A percentile compares a stretch with the other conserved stretches of the same genome.
Evolutionary conservation across 2,797 vertebrate genomes (phyloP).

Genomic region (Anisognathus igniventris): DNA sequence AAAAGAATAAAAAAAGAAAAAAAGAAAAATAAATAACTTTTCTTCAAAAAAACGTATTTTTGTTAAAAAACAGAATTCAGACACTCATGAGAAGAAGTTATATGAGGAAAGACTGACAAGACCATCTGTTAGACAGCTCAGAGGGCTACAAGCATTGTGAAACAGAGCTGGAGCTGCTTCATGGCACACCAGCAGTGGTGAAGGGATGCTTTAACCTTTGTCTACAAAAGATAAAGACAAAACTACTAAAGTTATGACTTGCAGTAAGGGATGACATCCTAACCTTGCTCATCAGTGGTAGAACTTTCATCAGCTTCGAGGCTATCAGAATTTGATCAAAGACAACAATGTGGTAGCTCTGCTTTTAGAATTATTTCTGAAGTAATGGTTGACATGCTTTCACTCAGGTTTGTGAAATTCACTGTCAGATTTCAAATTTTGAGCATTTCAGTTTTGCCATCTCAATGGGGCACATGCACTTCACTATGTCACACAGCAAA

Average conservation of each 20-base stretch:
- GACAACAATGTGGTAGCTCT: background rate
- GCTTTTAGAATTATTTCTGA: background rate
- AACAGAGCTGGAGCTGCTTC: background rate
- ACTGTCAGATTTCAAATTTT: background rate
- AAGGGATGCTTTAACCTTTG: background rate
- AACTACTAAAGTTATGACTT: background rate
- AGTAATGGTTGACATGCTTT: background rate
- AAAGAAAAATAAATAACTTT: background rate
- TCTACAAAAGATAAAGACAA: background rate
- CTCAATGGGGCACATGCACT: background rate
- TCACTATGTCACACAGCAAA: background rate
- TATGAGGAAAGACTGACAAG: background rate
- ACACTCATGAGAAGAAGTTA: background rate
- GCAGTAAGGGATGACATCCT: background rate
- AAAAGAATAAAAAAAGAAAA: background rate
- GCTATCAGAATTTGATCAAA: background rate
- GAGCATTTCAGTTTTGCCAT: background rate
- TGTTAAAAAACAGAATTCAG: background rate
- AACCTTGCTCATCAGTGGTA: background rate
- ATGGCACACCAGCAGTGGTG: background rate
- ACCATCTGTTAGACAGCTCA: background rate
- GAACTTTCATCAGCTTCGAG: background rate
- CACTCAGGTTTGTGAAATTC: background rate
- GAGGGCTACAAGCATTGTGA: background rate
- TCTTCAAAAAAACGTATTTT: background rate